phyloP scores from a whole-genome alignment of 2,113 vertebrate species.

The Fulica atra region DNA sequence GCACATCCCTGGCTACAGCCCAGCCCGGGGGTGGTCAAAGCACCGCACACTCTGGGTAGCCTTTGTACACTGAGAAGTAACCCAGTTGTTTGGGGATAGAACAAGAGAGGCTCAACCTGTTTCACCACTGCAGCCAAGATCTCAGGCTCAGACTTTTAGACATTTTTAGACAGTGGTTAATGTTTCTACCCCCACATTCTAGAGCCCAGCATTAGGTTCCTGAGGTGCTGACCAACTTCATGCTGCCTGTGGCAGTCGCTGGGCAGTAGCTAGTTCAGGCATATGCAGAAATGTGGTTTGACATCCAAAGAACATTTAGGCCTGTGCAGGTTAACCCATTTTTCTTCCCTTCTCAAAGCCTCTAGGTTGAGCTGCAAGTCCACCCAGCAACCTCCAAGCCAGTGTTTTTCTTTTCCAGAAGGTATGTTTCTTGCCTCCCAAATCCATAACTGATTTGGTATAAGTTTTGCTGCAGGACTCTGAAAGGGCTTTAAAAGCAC shows the following conservation, averaged over 20 bases:
- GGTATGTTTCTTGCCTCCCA: neutral
- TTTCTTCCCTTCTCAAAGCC: neutral
- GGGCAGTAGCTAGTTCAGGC: neutral
- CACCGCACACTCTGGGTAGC: accelerated
- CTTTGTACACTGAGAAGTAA: neutral
- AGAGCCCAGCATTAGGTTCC: neutral
- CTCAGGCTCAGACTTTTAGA: neutral
- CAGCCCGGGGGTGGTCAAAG: neutral
- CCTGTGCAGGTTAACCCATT: neutral
- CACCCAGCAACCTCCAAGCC: neutral
- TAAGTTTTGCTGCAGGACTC: neutral
- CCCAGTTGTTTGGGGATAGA: neutral
- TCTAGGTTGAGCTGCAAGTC: neutral
- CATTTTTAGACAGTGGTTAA: neutral
- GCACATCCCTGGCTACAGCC: neutral
- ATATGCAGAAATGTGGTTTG: neutral
- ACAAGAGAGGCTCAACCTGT: neutral
- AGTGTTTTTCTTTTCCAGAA: neutral
- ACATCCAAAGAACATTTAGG: neutral
- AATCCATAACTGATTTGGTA: neutral
- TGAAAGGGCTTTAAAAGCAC: neutral
- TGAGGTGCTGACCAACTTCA: neutral
- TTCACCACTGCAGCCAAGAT: neutral
- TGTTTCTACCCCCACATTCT: neutral
- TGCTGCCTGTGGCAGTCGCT: neutral